Evolutionary conservation across 1,140 invertebrate species (phyloP).

Genomic region (Megalopta genalis): DNA sequence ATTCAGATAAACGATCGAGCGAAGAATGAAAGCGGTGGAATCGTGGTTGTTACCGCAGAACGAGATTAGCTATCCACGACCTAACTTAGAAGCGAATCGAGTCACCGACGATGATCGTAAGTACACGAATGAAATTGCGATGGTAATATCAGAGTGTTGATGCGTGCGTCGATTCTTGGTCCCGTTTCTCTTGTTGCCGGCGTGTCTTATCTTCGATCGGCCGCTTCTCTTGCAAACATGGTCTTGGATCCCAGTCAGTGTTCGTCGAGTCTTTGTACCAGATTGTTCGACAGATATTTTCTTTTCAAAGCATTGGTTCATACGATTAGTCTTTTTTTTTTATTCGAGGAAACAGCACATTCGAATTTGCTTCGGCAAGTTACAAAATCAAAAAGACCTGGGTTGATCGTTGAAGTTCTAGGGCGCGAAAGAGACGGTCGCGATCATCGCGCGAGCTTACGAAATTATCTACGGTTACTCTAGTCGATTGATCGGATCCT

Average conservation of each 20-base stretch:
- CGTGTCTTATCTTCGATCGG: constrained; percentile 8
- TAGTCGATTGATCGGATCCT: too few relatives aligned
- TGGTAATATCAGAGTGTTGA: background rate
- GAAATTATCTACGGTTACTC: too few relatives aligned
- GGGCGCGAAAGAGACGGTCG: too few relatives aligned
- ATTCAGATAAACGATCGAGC: too few relatives aligned
- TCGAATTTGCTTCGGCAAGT: too few relatives aligned
- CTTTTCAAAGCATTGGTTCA: background rate
- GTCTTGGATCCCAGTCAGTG: background rate
- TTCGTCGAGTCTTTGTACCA: background rate
- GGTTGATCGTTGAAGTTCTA: too few relatives aligned
- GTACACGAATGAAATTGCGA: background rate
- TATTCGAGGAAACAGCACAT: too few relatives aligned
- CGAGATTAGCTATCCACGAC: too few relatives aligned
- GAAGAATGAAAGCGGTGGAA: background rate
- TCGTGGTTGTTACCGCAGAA: too few relatives aligned
- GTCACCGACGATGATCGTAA: background rate
- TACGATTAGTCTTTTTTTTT: too few relatives aligned
- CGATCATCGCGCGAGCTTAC: too few relatives aligned
- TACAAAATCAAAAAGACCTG: too few relatives aligned
- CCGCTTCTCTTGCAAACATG: background rate
- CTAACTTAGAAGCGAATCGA: background rate
- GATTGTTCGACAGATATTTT: background rate
- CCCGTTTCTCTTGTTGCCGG: background rate
- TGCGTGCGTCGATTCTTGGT: background rate